phyloP scores from a whole-genome alignment of 2,797 vertebrate species.

The Cuculus canorus region DNA sequence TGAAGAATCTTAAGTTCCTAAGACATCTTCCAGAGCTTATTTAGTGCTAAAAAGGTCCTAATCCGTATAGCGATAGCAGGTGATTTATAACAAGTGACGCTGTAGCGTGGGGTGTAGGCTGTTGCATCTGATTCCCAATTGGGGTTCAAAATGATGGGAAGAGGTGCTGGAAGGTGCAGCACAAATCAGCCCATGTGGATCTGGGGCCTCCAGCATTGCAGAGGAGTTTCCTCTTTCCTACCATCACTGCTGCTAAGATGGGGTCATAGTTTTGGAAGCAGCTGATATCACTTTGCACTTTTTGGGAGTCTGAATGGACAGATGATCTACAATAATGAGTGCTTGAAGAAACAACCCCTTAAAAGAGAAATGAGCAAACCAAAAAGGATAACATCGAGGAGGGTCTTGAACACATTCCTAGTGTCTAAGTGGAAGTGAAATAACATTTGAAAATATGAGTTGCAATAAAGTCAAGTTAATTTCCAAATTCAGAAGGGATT shows the following conservation, averaged over 20 bases:
- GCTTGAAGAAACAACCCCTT: background rate
- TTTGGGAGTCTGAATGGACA: background rate
- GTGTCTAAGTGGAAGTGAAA: background rate
- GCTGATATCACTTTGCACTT: background rate
- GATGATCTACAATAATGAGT: background rate
- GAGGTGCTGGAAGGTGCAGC: background rate
- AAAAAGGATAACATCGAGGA: background rate
- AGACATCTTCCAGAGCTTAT: background rate
- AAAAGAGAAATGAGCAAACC: background rate
- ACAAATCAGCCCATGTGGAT: background rate
- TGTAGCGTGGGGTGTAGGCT: rapidly evolving
- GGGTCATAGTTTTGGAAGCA: background rate
- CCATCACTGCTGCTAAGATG: background rate
- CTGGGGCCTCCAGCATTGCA: background rate
- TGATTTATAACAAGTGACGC: rapidly evolving
- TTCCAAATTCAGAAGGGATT: background rate
- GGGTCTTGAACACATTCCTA: background rate
- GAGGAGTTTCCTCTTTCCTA: background rate
- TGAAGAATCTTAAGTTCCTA: rapidly evolving
- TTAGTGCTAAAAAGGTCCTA: rapidly evolving
- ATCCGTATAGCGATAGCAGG: rapidly evolving
- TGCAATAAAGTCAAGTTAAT: background rate
- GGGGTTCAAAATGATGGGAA: background rate
- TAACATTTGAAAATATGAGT: background rate
- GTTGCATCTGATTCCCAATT: background rate